Evolutionary conservation across 2,797 vertebrate genomes (phyloP).

Genomic region (Enteromius viviparus): DNA sequence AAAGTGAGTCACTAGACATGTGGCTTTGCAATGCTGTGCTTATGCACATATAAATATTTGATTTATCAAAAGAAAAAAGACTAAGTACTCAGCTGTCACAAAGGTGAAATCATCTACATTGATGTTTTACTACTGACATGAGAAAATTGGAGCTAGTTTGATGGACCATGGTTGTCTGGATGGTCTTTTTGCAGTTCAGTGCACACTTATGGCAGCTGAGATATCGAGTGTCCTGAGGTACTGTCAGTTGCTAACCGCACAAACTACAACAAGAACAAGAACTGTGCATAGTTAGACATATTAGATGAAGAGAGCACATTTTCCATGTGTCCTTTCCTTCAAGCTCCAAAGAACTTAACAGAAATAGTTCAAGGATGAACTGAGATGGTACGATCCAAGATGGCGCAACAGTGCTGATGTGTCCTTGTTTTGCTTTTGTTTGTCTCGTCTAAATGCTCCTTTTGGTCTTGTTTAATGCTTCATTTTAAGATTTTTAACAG

Average conservation of each 20-base stretch:
- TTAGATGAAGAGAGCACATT: slow-evolving; percentile 16
- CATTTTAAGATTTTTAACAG: too few relatives aligned
- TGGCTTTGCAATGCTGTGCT: slow-evolving; percentile 62
- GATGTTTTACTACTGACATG: slow-evolving; percentile 33
- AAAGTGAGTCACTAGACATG: slow-evolving; percentile 66
- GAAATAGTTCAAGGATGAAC: slow-evolving; percentile 36
- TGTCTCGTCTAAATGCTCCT: too few relatives aligned
- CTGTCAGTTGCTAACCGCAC: slow-evolving; percentile 30
- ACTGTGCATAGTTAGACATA: slow-evolving; percentile 17
- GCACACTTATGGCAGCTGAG: slow-evolving; percentile 6
- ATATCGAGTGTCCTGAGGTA: slow-evolving; percentile 5
- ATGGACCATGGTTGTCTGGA: slow-evolving; percentile 29
- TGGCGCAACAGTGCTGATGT: too few relatives aligned
- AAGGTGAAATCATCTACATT: slow-evolving; percentile 20
- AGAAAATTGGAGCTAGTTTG: slow-evolving; percentile 32
- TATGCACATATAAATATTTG: slow-evolving; percentile 66
- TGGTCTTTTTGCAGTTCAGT: slow-evolving; percentile 42
- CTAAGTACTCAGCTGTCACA: slow-evolving; percentile 15
- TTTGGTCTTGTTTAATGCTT: too few relatives aligned
- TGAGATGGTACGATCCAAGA: too few relatives aligned
- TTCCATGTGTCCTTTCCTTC: slow-evolving; percentile 37
- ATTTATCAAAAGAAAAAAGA: slow-evolving; percentile 31
- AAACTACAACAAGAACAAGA: slow-evolving; percentile 7
- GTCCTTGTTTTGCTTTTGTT: too few relatives aligned
- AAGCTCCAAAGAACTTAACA: slow-evolving; percentile 11